Base-by-base conservation (phyloP, 2,888 invertebrate genomes). In the Volucella inflata region DNA sequence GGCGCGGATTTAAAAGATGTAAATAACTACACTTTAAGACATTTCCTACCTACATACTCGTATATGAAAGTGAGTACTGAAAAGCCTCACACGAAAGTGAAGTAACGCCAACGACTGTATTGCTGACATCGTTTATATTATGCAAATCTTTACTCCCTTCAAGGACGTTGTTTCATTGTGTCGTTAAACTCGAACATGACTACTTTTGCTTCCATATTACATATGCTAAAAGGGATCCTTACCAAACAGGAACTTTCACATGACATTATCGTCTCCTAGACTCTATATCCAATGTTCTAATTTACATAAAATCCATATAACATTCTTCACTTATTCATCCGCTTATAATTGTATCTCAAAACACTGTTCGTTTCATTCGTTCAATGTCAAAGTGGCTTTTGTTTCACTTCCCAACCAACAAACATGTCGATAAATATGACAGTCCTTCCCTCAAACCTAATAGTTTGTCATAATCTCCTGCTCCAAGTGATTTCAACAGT, bases 231-330 rank as follows among this genome's bases (percentile, higher is more conserved):
- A 4, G 51, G n/a, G 51, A 62, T n/a, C 60, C 44, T 53, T 42
- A n/a, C 40, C n/a, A 30, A 16, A 8, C 42, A 30, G 4, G 1
- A 70, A 70, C 57, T 38, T 36, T 50, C 48, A 48, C 38, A 59
- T n/a, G 21, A 40, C 17, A 48, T 59, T 38, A 70, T 59, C 44
- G 12, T 36, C 8, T 14, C 8, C 30, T 3, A 30, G 30, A 30
- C 12, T 8, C 17, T 21, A 12, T 17, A 53, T 8, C 10, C 16
- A 2, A 30, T 17, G 17, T 0, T 10, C 40, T 42, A 9, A 30
- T 51, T 60, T 51, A 30, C 60, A 72, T 60, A 42, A 72, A 40
- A 72, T 42, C 16, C 50, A 59, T 40, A 64, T 48, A 16, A n/a
- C 44, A 36, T 46, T 12, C 12, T 16, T 17, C 42, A 42, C 0